Evolutionary conservation across 2,888 invertebrate genomes (phyloP).

Genomic region (Sthenelais limicola): DNA sequence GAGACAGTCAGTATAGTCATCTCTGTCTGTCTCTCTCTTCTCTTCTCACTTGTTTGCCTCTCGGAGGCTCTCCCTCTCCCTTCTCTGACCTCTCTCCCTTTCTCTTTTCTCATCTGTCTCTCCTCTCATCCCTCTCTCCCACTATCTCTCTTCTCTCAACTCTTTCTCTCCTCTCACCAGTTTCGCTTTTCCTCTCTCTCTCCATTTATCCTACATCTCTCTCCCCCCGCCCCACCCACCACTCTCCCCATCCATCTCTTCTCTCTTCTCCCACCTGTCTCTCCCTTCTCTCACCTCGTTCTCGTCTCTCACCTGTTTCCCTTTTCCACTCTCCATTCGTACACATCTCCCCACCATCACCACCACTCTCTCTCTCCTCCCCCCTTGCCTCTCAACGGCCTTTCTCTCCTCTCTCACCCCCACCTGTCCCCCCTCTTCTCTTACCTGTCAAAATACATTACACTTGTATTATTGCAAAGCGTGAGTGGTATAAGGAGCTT

Average conservation of each 20-base stretch:
- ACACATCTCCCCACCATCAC: background rate
- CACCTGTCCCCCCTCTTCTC: background rate
- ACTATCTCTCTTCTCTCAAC: background rate
- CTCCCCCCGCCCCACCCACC: background rate
- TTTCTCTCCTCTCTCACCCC: background rate
- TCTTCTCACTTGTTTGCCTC: background rate
- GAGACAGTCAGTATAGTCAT: too few species aligned
- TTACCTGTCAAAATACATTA: too few species aligned
- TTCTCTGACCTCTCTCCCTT: background rate
- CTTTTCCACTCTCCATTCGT: too few species aligned
- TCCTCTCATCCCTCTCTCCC: background rate
- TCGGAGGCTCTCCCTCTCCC: background rate
- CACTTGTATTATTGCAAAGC: too few species aligned
- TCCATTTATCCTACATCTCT: background rate
- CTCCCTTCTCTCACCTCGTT: background rate
- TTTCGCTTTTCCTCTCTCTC: background rate
- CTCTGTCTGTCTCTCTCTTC: background rate
- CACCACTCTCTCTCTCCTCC: background rate
- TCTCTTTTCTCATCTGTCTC: background rate
- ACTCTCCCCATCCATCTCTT: constrained; percentile 6
- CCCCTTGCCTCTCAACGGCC: background rate
- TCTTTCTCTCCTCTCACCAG: background rate
- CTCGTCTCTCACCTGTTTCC: too few species aligned
- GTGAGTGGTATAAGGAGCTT: too few species aligned
- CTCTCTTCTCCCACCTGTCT: constrained; percentile 3